Evolutionary conservation across 2,888 invertebrate species (phyloP), one percentile per base, ranked within the genome.

Genomic region (Rhodophaea formosa): DNA sequence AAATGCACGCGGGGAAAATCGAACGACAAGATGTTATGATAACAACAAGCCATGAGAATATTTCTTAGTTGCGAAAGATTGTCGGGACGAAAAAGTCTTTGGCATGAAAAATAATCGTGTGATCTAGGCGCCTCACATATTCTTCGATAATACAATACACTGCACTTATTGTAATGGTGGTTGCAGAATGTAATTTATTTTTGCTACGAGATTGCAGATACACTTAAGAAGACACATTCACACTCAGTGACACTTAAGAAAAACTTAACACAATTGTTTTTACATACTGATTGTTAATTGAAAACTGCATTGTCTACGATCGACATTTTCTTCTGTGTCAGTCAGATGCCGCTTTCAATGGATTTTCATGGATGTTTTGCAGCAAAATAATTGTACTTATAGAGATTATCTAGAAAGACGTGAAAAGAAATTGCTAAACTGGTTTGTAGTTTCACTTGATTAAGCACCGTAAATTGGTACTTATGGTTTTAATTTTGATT

Each of bases 181-280:
- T 39, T n/a, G 46, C 46, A 17, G 46, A 10, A 23, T 46, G 46
- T 46, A 46, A 46, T 46, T 46, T 46, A 17, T 46, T 23, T 23
- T 23, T 23, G 23, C 5, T 23, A 23, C 5, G 23, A 10, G 12
- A 46, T 2, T 16, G n/a, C 32, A 35, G 57, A 57, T 56, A 51
- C 39, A 39, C 8, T 39, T 64, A 23, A 5, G 58, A 70, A 71
- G n/a, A n/a, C n/a, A n/a, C n/a, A n/a, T n/a, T n/a, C n/a, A n/a
- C n/a, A n/a, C 10, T 16, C 32, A 35, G 57, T 57, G 56, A 51
- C 39, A 39, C 8, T 39, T 64, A 23, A 5, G 58, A 70, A 71
- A 69, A 69, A 68, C 57, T 55, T 65, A 67, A 67, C 67, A 61
- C 61, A 56, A 63, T 67, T 68, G 66, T 67, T 60, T 59, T 62